phyloP scores from a whole-genome alignment of 2,888 invertebrate species.

The Drosophila greeni region DNA sequence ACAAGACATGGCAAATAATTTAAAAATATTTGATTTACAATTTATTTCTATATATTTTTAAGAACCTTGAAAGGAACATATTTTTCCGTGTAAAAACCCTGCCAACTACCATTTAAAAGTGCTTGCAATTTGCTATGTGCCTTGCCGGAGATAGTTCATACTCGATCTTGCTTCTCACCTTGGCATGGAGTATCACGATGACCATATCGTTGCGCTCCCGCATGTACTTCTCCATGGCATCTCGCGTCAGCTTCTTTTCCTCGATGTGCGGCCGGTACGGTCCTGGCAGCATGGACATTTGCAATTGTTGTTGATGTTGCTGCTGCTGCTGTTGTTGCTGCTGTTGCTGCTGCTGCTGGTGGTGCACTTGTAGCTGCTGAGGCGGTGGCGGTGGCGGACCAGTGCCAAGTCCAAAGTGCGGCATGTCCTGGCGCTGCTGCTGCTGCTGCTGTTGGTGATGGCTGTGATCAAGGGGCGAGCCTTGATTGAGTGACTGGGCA shows the following conservation, averaged over 20 bases:
- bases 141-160: neutral
- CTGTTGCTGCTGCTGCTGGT: conserved; percentile 63
- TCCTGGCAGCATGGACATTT: conserved; percentile 76
- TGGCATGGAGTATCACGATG: conserved; percentile 98
- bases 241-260: conserved; percentile 82
- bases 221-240: conserved; percentile 95
- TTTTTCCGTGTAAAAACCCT: neutral
- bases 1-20: neutral
- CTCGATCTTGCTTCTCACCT: conserved; percentile 79
- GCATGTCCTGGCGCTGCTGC: conserved; percentile 74
- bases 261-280: conserved; percentile 80
- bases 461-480: conserved; percentile 52
- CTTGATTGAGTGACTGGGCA: conserved; percentile 36
- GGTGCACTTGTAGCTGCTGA: conserved; percentile 64
- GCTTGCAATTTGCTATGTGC: neutral
- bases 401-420: conserved; percentile 80
- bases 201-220: conserved; percentile 96
- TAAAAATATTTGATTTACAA: neutral
- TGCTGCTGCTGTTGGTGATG: conserved; percentile 57
- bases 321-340: conserved; percentile 67
- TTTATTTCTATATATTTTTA: neutral
- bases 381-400: conserved; percentile 61
- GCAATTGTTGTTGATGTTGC: conserved; percentile 73
- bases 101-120: accelerated
- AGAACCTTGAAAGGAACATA: neutral